Evolutionary conservation across 1,140 invertebrate species (phyloP).

Genomic region (Drosophila busckii): DNA sequence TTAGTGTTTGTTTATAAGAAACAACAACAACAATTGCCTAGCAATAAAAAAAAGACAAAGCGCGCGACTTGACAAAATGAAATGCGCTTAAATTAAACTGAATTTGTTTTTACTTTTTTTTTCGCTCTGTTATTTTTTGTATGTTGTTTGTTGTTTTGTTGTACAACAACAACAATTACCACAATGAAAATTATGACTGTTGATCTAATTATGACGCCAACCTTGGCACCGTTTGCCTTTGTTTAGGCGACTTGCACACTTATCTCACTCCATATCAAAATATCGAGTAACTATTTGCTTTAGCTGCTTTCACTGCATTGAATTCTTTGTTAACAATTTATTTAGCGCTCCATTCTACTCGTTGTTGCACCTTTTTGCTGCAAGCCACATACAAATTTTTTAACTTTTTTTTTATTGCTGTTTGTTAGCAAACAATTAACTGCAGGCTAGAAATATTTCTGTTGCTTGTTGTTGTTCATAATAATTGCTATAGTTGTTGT

Average conservation of each 20-base stretch:
- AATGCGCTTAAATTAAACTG: slow-evolving; percentile 64
- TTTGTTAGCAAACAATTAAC: slow-evolving; percentile 66
- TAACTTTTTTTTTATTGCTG: too few relatives aligned
- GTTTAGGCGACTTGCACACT: too few relatives aligned
- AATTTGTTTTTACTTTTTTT: slow-evolving; percentile 31
- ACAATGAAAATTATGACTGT: slow-evolving; percentile 68
- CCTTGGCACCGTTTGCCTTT: slow-evolving; percentile 49
- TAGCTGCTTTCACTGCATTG: not conserved
- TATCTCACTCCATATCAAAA: slow-evolving; percentile 1
- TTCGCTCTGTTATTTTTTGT: slow-evolving; percentile 34
- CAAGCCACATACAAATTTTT: slow-evolving; percentile 38
- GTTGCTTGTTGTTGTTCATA: slow-evolving; percentile 1
- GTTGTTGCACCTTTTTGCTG: slow-evolving; percentile 17
- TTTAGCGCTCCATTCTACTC: too few relatives aligned
- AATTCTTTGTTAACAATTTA: too few relatives aligned
- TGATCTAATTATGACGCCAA: slow-evolving; percentile 69
- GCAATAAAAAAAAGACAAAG: slow-evolving; percentile 27
- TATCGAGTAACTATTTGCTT: not conserved
- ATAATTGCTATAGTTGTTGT: slow-evolving; percentile 2
- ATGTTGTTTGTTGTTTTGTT: slow-evolving; percentile 7
- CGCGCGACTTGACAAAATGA: slow-evolving; percentile 65
- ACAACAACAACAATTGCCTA: slow-evolving; percentile 1
- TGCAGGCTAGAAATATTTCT: slow-evolving; percentile 27
- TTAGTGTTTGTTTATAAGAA: slow-evolving; percentile 10
- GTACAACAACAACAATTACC: slow-evolving; percentile 42